Percentiles rank a stretch among this genome's conserved stretches.
These are phyloP conservation scores for Aramus guarauna DNA, from an alignment of 2,113 vertebrate genomes.

Conservation along the genomic window DNA sequence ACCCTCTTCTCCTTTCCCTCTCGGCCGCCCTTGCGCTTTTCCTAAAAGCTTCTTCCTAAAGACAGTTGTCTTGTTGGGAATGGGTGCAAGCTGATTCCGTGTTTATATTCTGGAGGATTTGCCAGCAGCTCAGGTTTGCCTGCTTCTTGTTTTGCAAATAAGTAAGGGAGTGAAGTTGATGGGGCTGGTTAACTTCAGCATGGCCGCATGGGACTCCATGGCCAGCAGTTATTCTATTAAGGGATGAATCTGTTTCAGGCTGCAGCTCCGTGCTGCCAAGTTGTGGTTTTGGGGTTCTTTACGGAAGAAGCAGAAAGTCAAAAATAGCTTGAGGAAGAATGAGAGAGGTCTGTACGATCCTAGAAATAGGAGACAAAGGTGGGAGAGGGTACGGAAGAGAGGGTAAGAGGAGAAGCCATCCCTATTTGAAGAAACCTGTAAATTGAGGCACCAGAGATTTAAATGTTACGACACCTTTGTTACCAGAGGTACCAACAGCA, in stretches of 20 bases:
- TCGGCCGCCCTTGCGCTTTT: rapidly evolving
- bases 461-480: background rate
- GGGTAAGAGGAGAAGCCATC: background rate
- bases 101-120: background rate
- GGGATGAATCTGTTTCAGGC: background rate
- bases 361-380: background rate
- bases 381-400: background rate
- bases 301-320: background rate
- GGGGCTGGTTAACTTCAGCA: background rate
- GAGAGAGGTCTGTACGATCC: background rate
- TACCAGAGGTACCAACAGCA: background rate
- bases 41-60: background rate
- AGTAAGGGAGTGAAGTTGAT: background rate
- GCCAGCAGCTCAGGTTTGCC: background rate
- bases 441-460: background rate
- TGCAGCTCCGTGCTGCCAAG: background rate
- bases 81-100: background rate
- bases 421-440: background rate
- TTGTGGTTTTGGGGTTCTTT: background rate
- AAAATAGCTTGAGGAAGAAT: background rate
- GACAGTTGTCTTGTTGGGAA: background rate
- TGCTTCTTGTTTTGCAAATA: background rate
- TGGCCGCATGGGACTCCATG: background rate
- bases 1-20: background rate
- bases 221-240: background rate